phyloP scores from a whole-genome alignment of 2,113 vertebrate genomes.

The Rousettus leschenaultii region DNA sequence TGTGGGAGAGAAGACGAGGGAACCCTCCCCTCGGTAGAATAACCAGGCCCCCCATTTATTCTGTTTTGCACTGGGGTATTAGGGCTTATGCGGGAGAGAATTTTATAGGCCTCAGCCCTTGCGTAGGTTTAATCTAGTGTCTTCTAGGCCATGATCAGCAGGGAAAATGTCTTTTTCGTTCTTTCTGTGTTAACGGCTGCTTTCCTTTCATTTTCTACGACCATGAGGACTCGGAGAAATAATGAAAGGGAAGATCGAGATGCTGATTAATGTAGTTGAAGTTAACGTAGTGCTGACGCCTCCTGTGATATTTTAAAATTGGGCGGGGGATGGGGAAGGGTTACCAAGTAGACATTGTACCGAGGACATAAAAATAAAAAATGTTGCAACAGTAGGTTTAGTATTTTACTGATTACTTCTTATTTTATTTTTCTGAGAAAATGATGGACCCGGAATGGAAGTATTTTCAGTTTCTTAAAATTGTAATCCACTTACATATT shows the following conservation, averaged over 20 bases:
- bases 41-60: constrained; percentile 33
- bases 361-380: not conserved
- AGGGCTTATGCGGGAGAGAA: not conserved
- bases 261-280: not conserved
- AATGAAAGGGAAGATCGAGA: not conserved
- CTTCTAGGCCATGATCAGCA: not conserved
- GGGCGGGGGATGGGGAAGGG: not conserved
- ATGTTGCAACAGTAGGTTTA: not conserved
- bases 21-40: not conserved
- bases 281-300: not conserved
- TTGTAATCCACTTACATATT: not conserved
- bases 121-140: not conserved
- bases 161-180: not conserved
- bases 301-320: not conserved
- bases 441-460: not conserved
- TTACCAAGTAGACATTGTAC: not conserved
- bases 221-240: not conserved
- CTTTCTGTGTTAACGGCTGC: constrained; percentile 36
- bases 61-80: not conserved
- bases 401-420: not conserved
- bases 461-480: not conserved
- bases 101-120: not conserved
- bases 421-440: not conserved
- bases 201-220: constrained; percentile 10
- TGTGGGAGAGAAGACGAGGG: not conserved